Base-by-base conservation (phyloP, 2,797 vertebrate genomes). In the Poeciliopsis paucimaculata region DNA sequence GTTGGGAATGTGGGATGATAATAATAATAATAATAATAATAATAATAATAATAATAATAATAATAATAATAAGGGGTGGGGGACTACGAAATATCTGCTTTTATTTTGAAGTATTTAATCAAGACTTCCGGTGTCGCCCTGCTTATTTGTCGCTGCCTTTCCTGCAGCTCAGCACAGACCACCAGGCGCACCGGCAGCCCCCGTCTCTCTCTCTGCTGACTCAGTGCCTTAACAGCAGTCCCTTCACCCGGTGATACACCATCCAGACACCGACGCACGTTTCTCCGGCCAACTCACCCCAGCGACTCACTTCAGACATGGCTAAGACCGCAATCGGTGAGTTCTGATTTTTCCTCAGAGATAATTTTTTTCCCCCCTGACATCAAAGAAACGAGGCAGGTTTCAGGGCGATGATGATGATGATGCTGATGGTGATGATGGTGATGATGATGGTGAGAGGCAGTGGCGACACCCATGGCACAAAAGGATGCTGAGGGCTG, bases 211-310 rank as follows among this genome's bases (percentile, higher is more conserved):
- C 92, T 94, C 90, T 96, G 96, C 96, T 96, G 96, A 96, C 95
- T 96, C 96, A 96, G 96, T 96, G 95, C 96, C 96, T 96, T 96
- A 92, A 86, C 89, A 93, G 88, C 93, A 94, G 92, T 90, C 90
- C 85, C 86, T 90, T 85, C 93, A 83, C 84, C 93, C 87, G 85
- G 89, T 87, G 91, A 90, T 79, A 86, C 89, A 90, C 90, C 93
- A 90, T 90, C 88, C 89, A 89, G 84, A 81, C 77, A 89, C 91
- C 84, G 85, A 88, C 90, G 86, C 91, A 80, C 90, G 31, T 83
- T 89, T 83, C 90, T 87, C 88, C 72, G 75, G 80, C 43, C 85
- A 62, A 72, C 84, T 49, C 75, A 73, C 83, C 73, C 86, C 87
- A 75, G 43, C 85, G 82, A 72, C 90, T 88, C 85, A 80, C 76